Evolutionary conservation across 35 echinoderm and acorn worm genomes (phyloP).

Genomic region (Nesometra sesokonis): DNA sequence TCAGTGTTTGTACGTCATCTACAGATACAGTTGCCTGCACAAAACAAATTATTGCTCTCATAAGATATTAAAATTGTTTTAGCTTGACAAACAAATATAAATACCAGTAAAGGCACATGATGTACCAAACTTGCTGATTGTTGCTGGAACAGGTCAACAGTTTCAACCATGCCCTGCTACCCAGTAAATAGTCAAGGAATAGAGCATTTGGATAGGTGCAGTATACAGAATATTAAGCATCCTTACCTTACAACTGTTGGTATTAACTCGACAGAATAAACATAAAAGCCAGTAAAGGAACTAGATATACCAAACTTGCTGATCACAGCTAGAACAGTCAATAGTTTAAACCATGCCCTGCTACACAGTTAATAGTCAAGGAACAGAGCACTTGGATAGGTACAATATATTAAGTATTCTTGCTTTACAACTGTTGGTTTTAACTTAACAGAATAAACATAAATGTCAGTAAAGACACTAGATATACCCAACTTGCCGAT

Average conservation of each 20-base stretch:
- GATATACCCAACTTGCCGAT: conserved; percentile 75
- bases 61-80: too few relatives aligned
- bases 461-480: conserved; percentile 61
- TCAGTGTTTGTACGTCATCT: too few relatives aligned
- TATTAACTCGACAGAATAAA: conserved; percentile 61
- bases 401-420: background rate
- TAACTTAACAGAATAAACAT: conserved; percentile 62
- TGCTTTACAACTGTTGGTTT: conserved; percentile 76
- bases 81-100: conserved; percentile 64
- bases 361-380: too few relatives aligned
- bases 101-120: conserved; percentile 64
- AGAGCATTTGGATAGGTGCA: too few relatives aligned
- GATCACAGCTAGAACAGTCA: conserved; percentile 32
- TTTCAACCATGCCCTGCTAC: too few relatives aligned
- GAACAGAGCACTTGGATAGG: too few relatives aligned
- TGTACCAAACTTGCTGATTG: conserved; percentile 67
- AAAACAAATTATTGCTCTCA: too few relatives aligned
- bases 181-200: too few relatives aligned
- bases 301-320: conserved; percentile 77
- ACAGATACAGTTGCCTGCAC: too few relatives aligned
- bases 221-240: background rate
- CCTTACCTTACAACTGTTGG: conserved; percentile 77
- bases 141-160: conserved; percentile 32
- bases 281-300: conserved; percentile 70
- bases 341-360: too few relatives aligned